Base-by-base conservation (phyloP, 1,140 invertebrate genomes). In the Eumaeus atala region DNA sequence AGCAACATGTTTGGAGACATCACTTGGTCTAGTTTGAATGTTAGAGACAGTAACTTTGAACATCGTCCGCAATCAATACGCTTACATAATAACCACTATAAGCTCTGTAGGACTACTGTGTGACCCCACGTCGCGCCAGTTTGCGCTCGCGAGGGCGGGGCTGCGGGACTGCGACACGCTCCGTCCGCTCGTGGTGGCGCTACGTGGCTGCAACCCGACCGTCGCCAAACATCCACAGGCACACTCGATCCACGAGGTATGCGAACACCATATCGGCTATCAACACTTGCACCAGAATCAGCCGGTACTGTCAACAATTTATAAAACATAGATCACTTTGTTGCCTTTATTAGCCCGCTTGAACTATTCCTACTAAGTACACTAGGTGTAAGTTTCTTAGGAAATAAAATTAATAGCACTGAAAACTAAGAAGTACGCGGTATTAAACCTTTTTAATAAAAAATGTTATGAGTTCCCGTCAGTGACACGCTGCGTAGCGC, bases 181-280 rank as follows among this genome's bases (percentile, higher is more conserved):
- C n/a, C 36, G 16, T 10, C 11, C 8, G 17, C 11, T 37, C 11
- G 18, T 16, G 16, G 11, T 33, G 40, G 11, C 9, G 28, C n/a
- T 48, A 63, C 55, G 72, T 72, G 55, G 72, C 61, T 14, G 40
- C 70, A 33, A 91, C 79, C 74, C 89, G 91, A 52, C 93, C 93
- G 80, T 93, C 92, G n/a, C 96, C 96, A 83, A 96, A 97, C 17
- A 98, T 87, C 90, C 94, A 96, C 67, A 96, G 90, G 84, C 95
- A 96, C 12, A 92, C 69, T 66, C 96, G 90, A 84, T 99, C 97
- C 36, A 95, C 91, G 7, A 94, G 62, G 69, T 93, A 97, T 4
- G 96, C 93, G 68, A 94, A 91, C 38, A 94, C 72, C 70, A 97
- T 94, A 82, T 99, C 96, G 5, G 92, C 91, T 60, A 94, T 84